Evolutionary conservation across 2,797 vertebrate genomes (phyloP), one percentile per base, ranked within the genome.

Genomic region (Ara ararauna): DNA sequence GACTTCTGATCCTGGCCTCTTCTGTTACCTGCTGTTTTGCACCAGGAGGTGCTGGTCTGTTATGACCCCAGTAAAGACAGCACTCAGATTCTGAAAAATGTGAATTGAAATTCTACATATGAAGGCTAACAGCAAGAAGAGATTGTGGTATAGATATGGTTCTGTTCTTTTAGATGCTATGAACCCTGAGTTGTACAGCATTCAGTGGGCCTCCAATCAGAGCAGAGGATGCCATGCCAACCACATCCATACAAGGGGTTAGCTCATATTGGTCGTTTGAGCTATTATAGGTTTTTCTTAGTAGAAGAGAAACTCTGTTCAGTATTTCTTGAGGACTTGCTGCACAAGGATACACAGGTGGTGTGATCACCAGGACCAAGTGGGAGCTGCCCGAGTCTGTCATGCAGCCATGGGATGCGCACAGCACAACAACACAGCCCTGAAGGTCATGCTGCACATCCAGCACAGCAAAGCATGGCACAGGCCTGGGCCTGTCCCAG

Each of bases 331-430:
- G 67, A 78, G 40, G 50, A 44, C 36, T 30, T 56, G 27, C 22
- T 82, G 50, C 7, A 8, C 44, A 82, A 75, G 47, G 53, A 32
- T 40, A 27, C 0, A 6, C 32, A 19, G 58, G 30, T 66, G 68
- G 20, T 10, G 4, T 22, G 42, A 20, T 89, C 56, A 8, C 10
- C 1, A 3, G 19, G 54, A 23, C 29, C 1, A 21, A 40, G n/a
- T 30, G 17, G 66, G 62, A 93, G 62, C 74, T 89, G 62, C 53
- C 27, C 0, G 5, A 42, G 61, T 21, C 42, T 30, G 9, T 67
- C 21, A 2, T 4, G 10, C 3, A 0, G 60, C 58, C 19, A 2
- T 1, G 1, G 30, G 30, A 32, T 7, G 30, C 9, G 11, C 60
- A 19, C 7, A 38, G 71, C 74, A 47, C n/a, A 61, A 29, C 58